These are phyloP conservation scores for Melanotaenia pygmaea DNA, from an alignment of 2,797 vertebrate species.

Conservation along the genomic window DNA sequence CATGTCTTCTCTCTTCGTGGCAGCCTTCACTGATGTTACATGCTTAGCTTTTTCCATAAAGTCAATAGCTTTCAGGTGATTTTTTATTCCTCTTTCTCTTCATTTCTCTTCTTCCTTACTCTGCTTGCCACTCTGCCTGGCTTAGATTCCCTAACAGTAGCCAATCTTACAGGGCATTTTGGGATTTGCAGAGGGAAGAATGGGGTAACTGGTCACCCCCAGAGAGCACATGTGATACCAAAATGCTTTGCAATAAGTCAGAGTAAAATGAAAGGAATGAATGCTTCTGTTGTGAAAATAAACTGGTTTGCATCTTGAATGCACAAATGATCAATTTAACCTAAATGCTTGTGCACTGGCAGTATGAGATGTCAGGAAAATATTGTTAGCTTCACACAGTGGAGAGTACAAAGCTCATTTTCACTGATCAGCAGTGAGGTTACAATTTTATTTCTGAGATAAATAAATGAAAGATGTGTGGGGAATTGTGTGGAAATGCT, in stretches of 20 bases:
- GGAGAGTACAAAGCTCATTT: conserved; percentile 19
- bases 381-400: neutral
- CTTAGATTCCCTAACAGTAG: conserved; percentile 44
- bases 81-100: conserved; percentile 21
- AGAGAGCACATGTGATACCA: conserved; percentile 21
- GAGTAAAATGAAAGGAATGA: conserved; percentile 4
- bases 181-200: conserved; percentile 5
- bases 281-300: conserved; percentile 20
- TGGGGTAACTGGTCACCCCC: conserved; percentile 38
- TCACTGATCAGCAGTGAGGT: conserved; percentile 22
- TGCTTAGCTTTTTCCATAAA: conserved; percentile 23
- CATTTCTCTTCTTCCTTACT: conserved; percentile 9
- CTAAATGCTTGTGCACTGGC: neutral
- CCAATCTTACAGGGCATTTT: conserved; percentile 9
- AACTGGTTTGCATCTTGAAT: conserved; percentile 4
- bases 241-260: neutral
- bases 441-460: conserved; percentile 22
- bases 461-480: conserved; percentile 21
- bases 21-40: conserved; percentile 20
- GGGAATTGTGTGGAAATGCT: conserved; percentile 24
- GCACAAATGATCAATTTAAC: conserved; percentile 2
- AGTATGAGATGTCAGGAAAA: conserved; percentile 9
- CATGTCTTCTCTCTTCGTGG: neutral
- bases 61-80: conserved; percentile 28
- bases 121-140: conserved; percentile 7